Evolutionary conservation across 2,888 invertebrate genomes (phyloP), one percentile per base, ranked within the genome.

Genomic region (Flabesymbios commensalis): DNA sequence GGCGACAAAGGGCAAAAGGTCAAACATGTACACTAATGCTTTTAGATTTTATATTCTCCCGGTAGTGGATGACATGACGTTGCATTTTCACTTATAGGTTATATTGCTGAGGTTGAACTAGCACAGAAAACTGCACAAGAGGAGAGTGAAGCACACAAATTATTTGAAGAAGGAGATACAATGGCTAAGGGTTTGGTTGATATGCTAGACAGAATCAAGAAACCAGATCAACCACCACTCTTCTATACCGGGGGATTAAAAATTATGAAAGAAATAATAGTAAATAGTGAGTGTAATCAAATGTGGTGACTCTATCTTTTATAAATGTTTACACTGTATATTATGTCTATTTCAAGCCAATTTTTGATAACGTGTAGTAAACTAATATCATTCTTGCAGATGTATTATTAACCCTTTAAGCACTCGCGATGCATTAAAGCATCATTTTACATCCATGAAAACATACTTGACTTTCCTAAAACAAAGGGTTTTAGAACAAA

Each of bases 231-330:
- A 60, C 72, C 77, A 4, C 76, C 78, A 10, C 52, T 78, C 36
- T 81, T 70, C 65, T 81, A 81, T 69, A 72, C 75, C 57, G 80
- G 80, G 26, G 80, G 80, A 3, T 73, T 80, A 55, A 61, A 77
- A 33, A 64, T 79, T 1, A 49, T 80, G 14, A 60, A 70, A 28
- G 61, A 64, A n/a, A 57, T 72, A 3, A 59, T 80, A 3, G 66
- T 47, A n/a, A 67, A 72, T 49, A 72, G 80, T 80, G 63, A 65
- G 74, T 22, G 22, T 39, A 39, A 14, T 10, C 10, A 53, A 24
- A 39, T 5, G 10, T 53, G 5, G 14, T n/a, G n/a, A n/a, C n/a
- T n/a, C n/a, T n/a, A n/a, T n/a, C n/a, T n/a, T n/a, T n/a, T n/a
- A n/a, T n/a, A n/a, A n/a, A n/a, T n/a, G n/a, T n/a, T n/a, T n/a